Evolutionary conservation across 2,888 invertebrate species (phyloP), one percentile per base, ranked within the genome.

Genomic region (Drosophila subquinaria): DNA sequence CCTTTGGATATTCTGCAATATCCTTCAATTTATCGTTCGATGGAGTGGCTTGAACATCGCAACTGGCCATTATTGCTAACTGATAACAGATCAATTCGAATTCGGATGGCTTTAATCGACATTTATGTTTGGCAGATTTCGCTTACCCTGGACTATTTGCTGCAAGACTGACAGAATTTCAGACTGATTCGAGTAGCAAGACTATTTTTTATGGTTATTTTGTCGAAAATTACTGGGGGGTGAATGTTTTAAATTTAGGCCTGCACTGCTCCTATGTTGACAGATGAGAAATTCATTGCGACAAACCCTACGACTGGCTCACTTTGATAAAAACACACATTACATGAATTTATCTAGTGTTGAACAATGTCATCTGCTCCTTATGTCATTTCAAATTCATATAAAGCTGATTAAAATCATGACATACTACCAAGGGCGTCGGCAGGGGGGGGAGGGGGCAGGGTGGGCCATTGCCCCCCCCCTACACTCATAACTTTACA

Each of bases 71-170:
- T 20, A 13, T 71, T 55, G 43, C 60, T 81, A 71, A 59, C 66
- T 73, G 23, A 45, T 8, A n/a, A 45, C 8, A n/a, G 27, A 45
- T 45, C 27, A 27, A 23, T 23, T 45, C 45, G 23, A 13, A 6
- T 23, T 23, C 23, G 45, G 1, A 23, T 45, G 8, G 6, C 27
- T 23, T 23, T 23, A 45, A 45, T 23, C 8, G n/a, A n/a, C 23
- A 27, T 45, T 45, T 45, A 45, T 27, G 1, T 45, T 3, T 17
- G 17, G 11, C 17, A 15, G n/a, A 11, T 17, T 23, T 43, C 27
- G 62, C 83, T 78, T 76, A 83, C 83, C 73, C 71, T 61, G 65
- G 56, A 81, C 69, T 75, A 81, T 83, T 72, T 74, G 55, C 52
- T 55, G 78, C 72, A 72, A 74, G 53, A 76, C 83, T 70, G 72